Conservation (phyloP, 2,888 invertebrate species). For the Nephrocerus scutellatus region DNA sequence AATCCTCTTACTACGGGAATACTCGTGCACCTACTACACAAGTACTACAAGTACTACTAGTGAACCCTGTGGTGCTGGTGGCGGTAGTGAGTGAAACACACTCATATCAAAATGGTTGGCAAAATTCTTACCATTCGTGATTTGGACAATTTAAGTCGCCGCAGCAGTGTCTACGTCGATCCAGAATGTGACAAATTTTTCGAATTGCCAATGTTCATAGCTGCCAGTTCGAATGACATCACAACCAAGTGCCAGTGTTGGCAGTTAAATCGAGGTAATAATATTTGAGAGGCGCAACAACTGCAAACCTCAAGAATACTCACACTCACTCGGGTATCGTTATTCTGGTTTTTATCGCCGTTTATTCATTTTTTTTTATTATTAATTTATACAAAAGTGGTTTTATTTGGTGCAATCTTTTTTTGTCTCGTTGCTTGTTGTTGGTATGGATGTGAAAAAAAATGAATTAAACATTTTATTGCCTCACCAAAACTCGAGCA, state of each 20-base stretch:
- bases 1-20: no score
- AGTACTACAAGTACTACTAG: no score
- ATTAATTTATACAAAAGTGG: conserved; percentile 9
- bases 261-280: conserved; percentile 45
- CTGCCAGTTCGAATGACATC: conserved; percentile 45
- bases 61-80: no score
- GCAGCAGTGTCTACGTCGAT: conserved; percentile 48
- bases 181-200: conserved; percentile 48
- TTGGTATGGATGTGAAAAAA: no score
- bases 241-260: conserved; percentile 46
- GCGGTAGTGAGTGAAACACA: no score
- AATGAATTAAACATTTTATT: no score
- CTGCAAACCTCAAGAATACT: no score
- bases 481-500: no score
- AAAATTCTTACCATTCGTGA: conserved; percentile 45
- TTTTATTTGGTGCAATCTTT: conserved; percentile 5
- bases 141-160: conserved; percentile 45
- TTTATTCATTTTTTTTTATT: conserved; percentile 1
- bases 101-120: conserved; percentile 46
- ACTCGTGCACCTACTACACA: no score
- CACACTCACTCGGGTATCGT: background rate
- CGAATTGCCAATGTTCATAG: conserved; percentile 43
- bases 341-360: background rate
- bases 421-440: conserved; percentile 6
- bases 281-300: no score